phyloP scores from a whole-genome alignment of 2,888 invertebrate genomes.

The Dendrolimus pini region DNA sequence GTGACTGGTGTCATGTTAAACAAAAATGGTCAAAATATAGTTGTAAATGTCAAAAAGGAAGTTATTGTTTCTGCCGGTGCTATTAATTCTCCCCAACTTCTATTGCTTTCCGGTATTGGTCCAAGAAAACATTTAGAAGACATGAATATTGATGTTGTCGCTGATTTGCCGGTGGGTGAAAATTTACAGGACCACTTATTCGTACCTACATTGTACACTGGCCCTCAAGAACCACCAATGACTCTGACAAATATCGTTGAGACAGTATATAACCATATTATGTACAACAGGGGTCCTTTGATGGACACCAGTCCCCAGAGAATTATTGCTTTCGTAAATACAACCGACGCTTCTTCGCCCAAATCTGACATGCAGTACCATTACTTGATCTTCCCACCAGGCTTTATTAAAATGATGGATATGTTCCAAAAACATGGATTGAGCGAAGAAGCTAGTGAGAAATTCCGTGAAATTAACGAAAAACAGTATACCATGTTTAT shows the following conservation, averaged over 20 bases:
- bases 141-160: constrained; percentile 49
- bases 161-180: constrained; percentile 65
- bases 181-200: constrained; percentile 72
- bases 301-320: constrained; percentile 52
- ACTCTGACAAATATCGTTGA: constrained; percentile 34
- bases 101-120: constrained; percentile 74
- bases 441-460: constrained; percentile 29
- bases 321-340: constrained; percentile 43
- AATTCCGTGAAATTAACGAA: constrained; percentile 36
- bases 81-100: constrained; percentile 68
- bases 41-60: constrained; percentile 57
- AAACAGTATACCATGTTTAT: constrained; percentile 54
- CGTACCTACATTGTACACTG: constrained; percentile 43
- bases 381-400: constrained; percentile 38
- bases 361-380: constrained; percentile 51
- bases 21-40: constrained; percentile 42
- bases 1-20: constrained; percentile 53
- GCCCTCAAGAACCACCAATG: constrained; percentile 22
- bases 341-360: constrained; percentile 32
- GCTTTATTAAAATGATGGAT: constrained; percentile 34
- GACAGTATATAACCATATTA: constrained; percentile 58
- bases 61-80: constrained; percentile 68
- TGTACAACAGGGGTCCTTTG: constrained; percentile 63
- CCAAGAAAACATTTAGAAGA: constrained; percentile 51
- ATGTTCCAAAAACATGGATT: constrained; percentile 34